Evolutionary conservation across 2,797 vertebrate species (phyloP), one percentile per base, ranked within the genome.

Genomic region (Craterocephalus amniculus): DNA sequence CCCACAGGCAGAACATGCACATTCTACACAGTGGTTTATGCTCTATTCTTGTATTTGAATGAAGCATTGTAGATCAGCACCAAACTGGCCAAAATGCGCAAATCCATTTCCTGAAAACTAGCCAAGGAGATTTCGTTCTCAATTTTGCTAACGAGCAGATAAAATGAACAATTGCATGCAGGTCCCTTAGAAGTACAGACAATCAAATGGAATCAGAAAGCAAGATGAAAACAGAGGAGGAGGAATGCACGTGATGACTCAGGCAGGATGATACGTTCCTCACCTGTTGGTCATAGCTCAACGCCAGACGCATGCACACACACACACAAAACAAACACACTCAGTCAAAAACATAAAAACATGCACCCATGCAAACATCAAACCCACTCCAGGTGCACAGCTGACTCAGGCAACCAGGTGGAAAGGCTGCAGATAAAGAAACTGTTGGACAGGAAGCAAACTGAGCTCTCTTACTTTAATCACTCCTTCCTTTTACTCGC

Each of bases 381-480:
- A 70, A 79, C 54, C 43, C 65, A 76, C 43, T 31, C 71, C 72
- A 66, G 71, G 79, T 64, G 73, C 60, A 79, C 72, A 72, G 34
- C 58, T 80, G 74, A 83, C 48, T 83, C 73, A 77, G 63, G 29
- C 67, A 78, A 61, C 58, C 73, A 79, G 76, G 74, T 85, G 70
- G 52, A 85, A 59, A 70, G 57, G 63, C 51, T 79, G 76, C 52
- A 75, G 12, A 79, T 67, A 70, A 1, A 79, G 49, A 63, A 58
- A 57, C 61, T 56, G 52, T 67, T 9, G 38, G 72, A 71, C 63
- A 60, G 4, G 4, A 48, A 71, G 72, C 31, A 72, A 86, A 74
- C 35, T 1, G 1, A 76, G 58, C 31, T 81, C 62, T 81, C 86
- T 81, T 84, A 90, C 89, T 81, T 70, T 76, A 71, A 84, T 83